phyloP scores from a whole-genome alignment of 2,797 vertebrate genomes.

The Erethizon dorsatum region DNA sequence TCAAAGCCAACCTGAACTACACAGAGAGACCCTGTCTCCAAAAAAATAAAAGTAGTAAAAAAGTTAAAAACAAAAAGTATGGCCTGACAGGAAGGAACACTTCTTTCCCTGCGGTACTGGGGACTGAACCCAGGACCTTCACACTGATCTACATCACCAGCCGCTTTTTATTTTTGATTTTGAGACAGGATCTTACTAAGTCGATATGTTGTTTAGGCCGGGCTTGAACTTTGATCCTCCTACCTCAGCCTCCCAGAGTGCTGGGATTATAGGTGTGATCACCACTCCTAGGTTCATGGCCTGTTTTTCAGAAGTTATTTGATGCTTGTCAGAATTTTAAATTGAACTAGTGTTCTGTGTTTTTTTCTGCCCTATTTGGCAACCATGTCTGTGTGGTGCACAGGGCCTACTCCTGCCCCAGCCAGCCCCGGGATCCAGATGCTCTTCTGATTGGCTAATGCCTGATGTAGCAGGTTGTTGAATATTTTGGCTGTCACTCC shows the following conservation, averaged over 20 bases:
- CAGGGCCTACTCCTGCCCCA: background rate
- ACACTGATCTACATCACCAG: background rate
- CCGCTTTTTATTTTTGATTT: too few relatives aligned
- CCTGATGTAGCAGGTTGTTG: background rate
- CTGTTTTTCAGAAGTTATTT: background rate
- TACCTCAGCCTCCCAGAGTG: background rate
- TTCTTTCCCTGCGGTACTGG: background rate
- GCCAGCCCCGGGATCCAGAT: background rate
- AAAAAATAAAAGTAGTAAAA: background rate
- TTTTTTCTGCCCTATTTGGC: slow-evolving; percentile 31
- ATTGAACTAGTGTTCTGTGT: background rate
- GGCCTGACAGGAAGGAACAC: background rate
- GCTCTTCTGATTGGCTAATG: background rate
- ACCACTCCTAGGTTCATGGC: background rate
- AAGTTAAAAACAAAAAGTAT: background rate
- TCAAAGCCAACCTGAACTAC: too few relatives aligned
- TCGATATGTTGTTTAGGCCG: background rate
- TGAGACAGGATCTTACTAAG: background rate
- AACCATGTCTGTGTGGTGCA: background rate
- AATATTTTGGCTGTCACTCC: background rate
- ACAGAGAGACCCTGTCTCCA: too few relatives aligned
- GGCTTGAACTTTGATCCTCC: background rate
- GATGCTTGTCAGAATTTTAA: slow-evolving; percentile 2
- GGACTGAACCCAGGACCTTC: background rate
- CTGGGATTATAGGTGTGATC: background rate